phyloP scores from a whole-genome alignment of 2,113 vertebrate species.

The Dipodomys merriami region DNA sequence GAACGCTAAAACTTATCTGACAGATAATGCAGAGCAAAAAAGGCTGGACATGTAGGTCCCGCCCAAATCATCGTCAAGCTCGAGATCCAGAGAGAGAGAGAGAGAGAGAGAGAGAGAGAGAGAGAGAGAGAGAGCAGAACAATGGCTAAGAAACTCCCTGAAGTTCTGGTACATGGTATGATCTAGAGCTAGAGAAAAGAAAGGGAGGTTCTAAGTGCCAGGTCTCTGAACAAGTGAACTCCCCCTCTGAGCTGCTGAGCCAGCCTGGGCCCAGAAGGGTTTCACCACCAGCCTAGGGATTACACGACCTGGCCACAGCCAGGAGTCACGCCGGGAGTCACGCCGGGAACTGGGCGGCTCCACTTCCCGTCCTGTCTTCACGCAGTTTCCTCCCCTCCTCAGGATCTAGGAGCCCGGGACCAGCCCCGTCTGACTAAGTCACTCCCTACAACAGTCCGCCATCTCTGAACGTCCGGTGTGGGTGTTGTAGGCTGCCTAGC shows the following conservation, averaged over 20 bases:
- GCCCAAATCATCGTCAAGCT: no score
- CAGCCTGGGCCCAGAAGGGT: not conserved
- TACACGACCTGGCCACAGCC: not conserved
- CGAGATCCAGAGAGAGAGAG: no score
- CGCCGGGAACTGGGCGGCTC: not conserved
- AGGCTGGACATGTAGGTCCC: no score
- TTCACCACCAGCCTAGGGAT: not conserved
- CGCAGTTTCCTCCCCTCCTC: no score
- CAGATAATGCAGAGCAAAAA: no score
- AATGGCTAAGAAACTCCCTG: not conserved
- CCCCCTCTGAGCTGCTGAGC: not conserved
- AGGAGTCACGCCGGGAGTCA: not conserved
- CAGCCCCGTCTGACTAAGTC: not conserved
- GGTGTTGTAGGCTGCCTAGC: not conserved
- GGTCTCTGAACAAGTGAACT: not conserved
- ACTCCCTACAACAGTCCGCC: not conserved
- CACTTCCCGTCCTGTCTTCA: no score
- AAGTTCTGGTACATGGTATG: not conserved
- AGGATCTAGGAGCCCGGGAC: no score
- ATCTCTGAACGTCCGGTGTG: not conserved
- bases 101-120: no score
- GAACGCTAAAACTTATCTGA: no score
- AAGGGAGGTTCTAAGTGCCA: not conserved
- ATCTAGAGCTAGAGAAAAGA: not conserved
- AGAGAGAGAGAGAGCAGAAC: no score